These are phyloP conservation scores for Euspilapteryx auroguttella DNA, from an alignment of 2,888 invertebrate genomes.

Conservation along the genomic window DNA sequence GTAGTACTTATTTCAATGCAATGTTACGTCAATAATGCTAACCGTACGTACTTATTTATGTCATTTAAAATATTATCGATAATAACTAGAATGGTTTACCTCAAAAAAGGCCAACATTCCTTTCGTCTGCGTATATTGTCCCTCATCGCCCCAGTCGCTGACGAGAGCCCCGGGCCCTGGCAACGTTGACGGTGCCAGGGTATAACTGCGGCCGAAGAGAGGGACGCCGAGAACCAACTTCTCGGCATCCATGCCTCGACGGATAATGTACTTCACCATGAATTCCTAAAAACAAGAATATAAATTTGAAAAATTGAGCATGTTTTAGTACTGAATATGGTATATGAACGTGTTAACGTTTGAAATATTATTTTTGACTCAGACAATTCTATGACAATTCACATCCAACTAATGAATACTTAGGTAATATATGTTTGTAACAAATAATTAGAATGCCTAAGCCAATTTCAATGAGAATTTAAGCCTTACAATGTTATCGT, in stretches of 20 bases:
- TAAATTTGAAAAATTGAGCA: too few relatives aligned
- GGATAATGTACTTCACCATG: constrained; percentile 67
- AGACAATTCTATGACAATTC: too few relatives aligned
- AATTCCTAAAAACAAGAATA: constrained; percentile 57
- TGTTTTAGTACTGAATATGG: too few relatives aligned
- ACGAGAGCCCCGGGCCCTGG: constrained; percentile 62
- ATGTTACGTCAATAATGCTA: too few relatives aligned
- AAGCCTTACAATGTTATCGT: constrained; percentile 48
- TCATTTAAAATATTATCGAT: neutral
- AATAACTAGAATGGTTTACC: constrained; percentile 28
- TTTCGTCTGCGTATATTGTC: constrained; percentile 67
- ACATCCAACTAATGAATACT: too few relatives aligned
- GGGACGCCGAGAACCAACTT: constrained; percentile 75
- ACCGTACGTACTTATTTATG: neutral
- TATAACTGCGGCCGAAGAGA: constrained; percentile 73
- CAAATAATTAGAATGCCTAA: too few relatives aligned
- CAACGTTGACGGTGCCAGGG: constrained; percentile 54
- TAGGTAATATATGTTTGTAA: too few relatives aligned
- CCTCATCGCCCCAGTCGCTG: constrained; percentile 65
- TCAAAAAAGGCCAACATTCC: constrained; percentile 76
- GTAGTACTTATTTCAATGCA: neutral
- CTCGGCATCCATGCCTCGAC: constrained; percentile 64
- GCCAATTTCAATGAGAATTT: too few relatives aligned
- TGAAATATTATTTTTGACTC: too few relatives aligned
- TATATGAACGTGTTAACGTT: too few relatives aligned